These are phyloP conservation scores for Carcinoscorpius rotundicauda DNA, from an alignment of 1,140 invertebrate species.

Conservation along the genomic window DNA sequence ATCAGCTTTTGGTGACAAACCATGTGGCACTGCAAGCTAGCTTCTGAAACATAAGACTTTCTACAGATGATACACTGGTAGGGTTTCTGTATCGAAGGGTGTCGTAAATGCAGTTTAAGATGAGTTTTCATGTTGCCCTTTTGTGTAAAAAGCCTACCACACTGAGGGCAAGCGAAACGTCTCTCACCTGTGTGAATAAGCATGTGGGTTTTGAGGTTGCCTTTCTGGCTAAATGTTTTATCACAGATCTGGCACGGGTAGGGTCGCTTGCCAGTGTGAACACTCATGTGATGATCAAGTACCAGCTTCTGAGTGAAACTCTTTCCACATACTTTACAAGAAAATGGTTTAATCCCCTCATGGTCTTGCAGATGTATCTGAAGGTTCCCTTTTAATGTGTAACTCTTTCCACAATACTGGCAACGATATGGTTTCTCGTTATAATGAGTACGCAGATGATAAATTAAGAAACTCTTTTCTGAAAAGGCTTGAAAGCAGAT, in stretches of 20 bases:
- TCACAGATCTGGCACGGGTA: slow-evolving; percentile 47
- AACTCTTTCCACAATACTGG: slow-evolving; percentile 52
- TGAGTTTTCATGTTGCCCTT: slow-evolving; percentile 86
- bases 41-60: slow-evolving; percentile 30
- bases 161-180: slow-evolving; percentile 79
- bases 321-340: slow-evolving; percentile 74
- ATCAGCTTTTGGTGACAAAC: slow-evolving; percentile 5
- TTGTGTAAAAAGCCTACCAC: slow-evolving; percentile 79
- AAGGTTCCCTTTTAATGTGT: slow-evolving; percentile 57
- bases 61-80: slow-evolving; percentile 61
- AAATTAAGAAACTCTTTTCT: slow-evolving; percentile 27
- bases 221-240: slow-evolving; percentile 8
- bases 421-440: slow-evolving; percentile 28
- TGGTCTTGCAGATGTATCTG: slow-evolving; percentile 94
- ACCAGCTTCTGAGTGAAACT: slow-evolving; percentile 84
- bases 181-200: slow-evolving; percentile 37
- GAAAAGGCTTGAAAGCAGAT: slow-evolving; percentile 38
- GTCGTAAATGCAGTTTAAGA: slow-evolving; percentile 57
- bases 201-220: slow-evolving; percentile 16
- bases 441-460: slow-evolving; percentile 23
- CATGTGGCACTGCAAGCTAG: slow-evolving; percentile 20
- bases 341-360: slow-evolving; percentile 85
- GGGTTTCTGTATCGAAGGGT: slow-evolving; percentile 56
- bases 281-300: slow-evolving; percentile 86
- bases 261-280: slow-evolving; percentile 94